Conservation (phyloP, 2,888 invertebrate species). For the Hydriomena furcata region DNA sequence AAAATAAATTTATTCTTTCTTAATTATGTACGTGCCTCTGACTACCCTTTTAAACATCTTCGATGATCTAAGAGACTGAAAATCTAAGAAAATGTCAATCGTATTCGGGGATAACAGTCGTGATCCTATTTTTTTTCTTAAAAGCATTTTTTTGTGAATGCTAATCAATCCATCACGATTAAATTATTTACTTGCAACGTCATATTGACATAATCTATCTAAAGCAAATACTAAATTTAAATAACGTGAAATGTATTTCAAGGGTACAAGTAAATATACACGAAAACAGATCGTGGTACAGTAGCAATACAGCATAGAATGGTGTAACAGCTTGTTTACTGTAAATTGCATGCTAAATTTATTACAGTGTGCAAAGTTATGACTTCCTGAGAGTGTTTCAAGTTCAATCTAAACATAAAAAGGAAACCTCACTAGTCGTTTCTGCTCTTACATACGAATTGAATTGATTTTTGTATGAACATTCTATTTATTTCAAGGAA, state of each 20-base stretch:
- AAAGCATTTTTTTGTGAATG: conserved; percentile 24
- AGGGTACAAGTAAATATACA: conserved; percentile 6
- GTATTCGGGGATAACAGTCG: no score
- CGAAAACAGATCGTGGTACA: conserved; percentile 9
- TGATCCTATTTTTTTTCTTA: no score
- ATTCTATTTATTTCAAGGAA: no score
- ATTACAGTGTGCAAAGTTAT: conserved; percentile 23
- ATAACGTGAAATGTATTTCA: conserved; percentile 37
- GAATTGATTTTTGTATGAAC: no score
- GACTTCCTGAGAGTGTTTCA: conserved; percentile 28
- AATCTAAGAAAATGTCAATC: no score
- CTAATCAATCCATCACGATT: conserved; percentile 44
- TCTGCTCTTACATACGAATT: neutral
- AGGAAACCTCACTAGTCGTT: neutral
- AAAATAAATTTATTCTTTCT: no score
- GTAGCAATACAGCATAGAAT: conserved; percentile 23
- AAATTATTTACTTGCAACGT: conserved; percentile 31
- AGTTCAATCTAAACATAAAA: conserved; percentile 20
- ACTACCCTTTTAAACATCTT: no score
- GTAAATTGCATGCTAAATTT: conserved; percentile 23
- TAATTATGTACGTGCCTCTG: no score
- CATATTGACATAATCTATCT: conserved; percentile 40
- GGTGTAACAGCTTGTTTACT: conserved; percentile 5
- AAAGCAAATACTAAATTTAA: conserved; percentile 36
- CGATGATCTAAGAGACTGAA: no score